Percentiles rank a stretch among this genome's conserved stretches.
phyloP scores from a whole-genome alignment of 2,888 invertebrate species.

The Drosophila suboccidentalis region DNA sequence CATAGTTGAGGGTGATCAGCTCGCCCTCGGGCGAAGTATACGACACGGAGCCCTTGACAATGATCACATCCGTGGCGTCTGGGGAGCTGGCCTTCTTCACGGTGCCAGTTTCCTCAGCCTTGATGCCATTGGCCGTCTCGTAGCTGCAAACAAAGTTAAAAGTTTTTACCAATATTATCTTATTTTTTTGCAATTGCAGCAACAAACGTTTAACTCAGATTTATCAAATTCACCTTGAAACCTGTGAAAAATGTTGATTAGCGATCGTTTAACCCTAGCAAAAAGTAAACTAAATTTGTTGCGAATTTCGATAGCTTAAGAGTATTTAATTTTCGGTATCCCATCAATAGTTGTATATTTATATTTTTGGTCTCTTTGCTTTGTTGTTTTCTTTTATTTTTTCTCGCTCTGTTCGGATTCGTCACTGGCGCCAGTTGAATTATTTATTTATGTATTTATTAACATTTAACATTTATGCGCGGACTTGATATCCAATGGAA shows the following conservation, averaged over 20 bases:
- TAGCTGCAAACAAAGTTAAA: slow-evolving; percentile 86
- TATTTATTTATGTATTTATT: slow-evolving; percentile 49
- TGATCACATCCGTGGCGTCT: slow-evolving; percentile 89
- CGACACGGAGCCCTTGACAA: slow-evolving; percentile 89
- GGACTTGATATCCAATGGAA: slow-evolving; percentile 34
- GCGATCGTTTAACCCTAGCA: slow-evolving; percentile 8
- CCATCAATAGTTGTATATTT: not conserved
- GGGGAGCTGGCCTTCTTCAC: slow-evolving; percentile 90
- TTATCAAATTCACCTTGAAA: slow-evolving; percentile 61
- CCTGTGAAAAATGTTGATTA: slow-evolving; percentile 40
- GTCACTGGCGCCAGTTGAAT: slow-evolving; percentile 62
- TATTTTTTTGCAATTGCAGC: slow-evolving; percentile 15
- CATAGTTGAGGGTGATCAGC: slow-evolving; percentile 89
- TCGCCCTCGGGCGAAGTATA: slow-evolving; percentile 91
- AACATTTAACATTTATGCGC: slow-evolving; percentile 58
- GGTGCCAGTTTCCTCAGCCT: slow-evolving; percentile 92
- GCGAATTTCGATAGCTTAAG: slow-evolving; percentile 7
- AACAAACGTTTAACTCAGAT: slow-evolving; percentile 11
- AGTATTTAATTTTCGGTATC: slow-evolving; percentile 19
- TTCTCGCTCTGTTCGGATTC: slow-evolving; percentile 19
- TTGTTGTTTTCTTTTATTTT: slow-evolving; percentile 12
- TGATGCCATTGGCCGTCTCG: slow-evolving; percentile 93
- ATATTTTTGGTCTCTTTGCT: not conserved
- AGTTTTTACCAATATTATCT: not conserved
- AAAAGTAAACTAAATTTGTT: not conserved